Evolutionary conservation across 2,113 vertebrate genomes (phyloP).

Genomic region (Elaphurus davidianus): DNA sequence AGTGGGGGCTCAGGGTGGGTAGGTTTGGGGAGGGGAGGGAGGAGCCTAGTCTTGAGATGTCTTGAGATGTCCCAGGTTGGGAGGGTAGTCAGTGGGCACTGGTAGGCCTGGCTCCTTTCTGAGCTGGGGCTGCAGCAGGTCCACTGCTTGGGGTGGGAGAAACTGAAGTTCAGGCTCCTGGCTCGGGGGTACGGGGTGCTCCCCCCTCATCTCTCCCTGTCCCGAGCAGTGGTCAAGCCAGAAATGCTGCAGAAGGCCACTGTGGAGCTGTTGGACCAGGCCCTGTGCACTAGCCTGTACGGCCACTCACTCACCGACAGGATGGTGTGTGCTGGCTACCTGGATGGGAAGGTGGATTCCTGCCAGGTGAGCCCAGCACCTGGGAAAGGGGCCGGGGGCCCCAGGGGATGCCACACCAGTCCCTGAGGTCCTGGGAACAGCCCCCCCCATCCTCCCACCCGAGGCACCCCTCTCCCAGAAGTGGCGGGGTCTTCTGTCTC

Average conservation of each 20-base stretch:
- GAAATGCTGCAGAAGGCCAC: constrained; percentile 92
- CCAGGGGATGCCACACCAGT: accelerated
- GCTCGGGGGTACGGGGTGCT: accelerated
- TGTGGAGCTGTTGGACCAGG: constrained; percentile 92
- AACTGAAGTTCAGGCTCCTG: background rate
- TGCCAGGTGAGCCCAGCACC: constrained; percentile 88
- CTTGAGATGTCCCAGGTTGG: too few relatives aligned
- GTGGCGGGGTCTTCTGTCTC: background rate
- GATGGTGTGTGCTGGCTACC: constrained; percentile 97
- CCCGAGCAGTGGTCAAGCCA: constrained; percentile 80
- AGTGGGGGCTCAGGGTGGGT: background rate
- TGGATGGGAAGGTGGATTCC: constrained; percentile 94
- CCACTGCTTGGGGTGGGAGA: background rate
- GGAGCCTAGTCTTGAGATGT: background rate
- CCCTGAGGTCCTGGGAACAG: background rate
- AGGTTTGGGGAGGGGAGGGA: background rate
- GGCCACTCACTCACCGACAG: constrained; percentile 85
- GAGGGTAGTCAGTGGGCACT: accelerated
- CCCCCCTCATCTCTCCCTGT: accelerated
- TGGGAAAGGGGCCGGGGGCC: background rate
- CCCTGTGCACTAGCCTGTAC: constrained; percentile 88
- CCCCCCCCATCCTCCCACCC: background rate
- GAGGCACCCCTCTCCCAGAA: too few relatives aligned
- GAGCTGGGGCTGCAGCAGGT: background rate
- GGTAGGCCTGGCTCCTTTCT: background rate